Percentiles rank a stretch among this genome's conserved stretches.
Conservation (phyloP, 92 coral and sea anemone species). For the Metridium senile region DNA sequence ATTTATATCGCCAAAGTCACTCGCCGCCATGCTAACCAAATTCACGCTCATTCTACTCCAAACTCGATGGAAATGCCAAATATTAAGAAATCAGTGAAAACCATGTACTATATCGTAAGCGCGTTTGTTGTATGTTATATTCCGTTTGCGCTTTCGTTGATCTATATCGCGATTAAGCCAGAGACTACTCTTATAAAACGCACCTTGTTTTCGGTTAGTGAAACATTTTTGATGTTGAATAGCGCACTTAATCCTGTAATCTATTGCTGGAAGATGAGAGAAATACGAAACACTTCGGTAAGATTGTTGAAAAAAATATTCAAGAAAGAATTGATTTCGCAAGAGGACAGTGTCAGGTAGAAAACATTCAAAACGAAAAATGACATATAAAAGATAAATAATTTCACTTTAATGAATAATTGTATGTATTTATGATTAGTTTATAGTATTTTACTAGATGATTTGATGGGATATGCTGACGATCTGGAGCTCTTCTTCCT, state of each 20-base stretch:
- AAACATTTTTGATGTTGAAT: neutral
- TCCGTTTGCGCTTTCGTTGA: neutral
- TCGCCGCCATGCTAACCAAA: neutral
- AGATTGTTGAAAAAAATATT: neutral
- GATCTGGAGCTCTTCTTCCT: too few species aligned
- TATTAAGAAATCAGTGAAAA: neutral
- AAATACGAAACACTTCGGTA: conserved; percentile 3
- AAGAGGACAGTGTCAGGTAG: too few species aligned
- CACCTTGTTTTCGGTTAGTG: neutral
- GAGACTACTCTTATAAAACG: neutral
- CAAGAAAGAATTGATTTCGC: too few species aligned
- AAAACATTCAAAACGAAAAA: too few species aligned
- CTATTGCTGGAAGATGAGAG: conserved; percentile 6
- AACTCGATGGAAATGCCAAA: neutral
- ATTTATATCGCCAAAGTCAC: neutral
- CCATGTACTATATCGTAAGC: conserved; percentile 4
- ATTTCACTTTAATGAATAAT: too few species aligned
- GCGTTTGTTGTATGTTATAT: conserved; percentile 4
- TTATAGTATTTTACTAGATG: too few species aligned
- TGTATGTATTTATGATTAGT: too few species aligned
- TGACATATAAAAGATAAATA: too few species aligned
- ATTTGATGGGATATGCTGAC: too few species aligned
- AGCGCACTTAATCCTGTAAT: conserved; percentile 2
- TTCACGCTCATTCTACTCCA: neutral
- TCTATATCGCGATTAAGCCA: neutral